Percentiles rank a stretch among this genome's conserved stretches.
Evolutionary conservation across 1,140 invertebrate species (phyloP).

Genomic region (Leptinotarsa defecta): DNA sequence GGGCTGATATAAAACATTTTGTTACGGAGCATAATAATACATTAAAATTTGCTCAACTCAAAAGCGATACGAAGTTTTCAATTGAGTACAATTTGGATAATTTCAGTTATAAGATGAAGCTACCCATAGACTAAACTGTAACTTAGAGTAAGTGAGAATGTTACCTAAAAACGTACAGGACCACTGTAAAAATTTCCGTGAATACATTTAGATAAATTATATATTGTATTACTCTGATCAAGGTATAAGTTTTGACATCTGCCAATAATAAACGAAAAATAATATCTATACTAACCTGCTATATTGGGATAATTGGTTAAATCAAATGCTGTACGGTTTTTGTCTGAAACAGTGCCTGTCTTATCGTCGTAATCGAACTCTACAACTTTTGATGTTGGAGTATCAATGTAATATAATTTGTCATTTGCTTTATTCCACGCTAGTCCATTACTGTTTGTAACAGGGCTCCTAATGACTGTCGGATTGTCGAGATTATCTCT

Average conservation of each 20-base stretch:
- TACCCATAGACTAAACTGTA: too few species aligned
- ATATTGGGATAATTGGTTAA: conserved; percentile 13
- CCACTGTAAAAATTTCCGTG: background rate
- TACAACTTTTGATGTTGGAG: conserved; percentile 64
- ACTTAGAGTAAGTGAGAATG: too few species aligned
- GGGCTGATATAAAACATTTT: too few species aligned
- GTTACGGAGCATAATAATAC: too few species aligned
- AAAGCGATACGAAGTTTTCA: too few species aligned
- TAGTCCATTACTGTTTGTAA: conserved; percentile 81
- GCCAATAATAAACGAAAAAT: conserved; percentile 41
- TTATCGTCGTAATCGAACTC: conserved; percentile 76
- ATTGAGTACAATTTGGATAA: too few species aligned
- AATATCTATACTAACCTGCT: conserved; percentile 7
- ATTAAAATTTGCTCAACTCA: too few species aligned
- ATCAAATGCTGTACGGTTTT: conserved; percentile 57
- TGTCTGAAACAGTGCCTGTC: conserved; percentile 62
- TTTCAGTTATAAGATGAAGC: too few species aligned
- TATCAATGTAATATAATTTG: conserved; percentile 79
- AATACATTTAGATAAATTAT: background rate
- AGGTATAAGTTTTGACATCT: background rate
- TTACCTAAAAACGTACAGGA: background rate
- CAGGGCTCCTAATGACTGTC: conserved; percentile 54
- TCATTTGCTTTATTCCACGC: conserved; percentile 74
- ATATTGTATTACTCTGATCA: background rate
- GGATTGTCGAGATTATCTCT: conserved; percentile 56